phyloP scores from a whole-genome alignment of 2,113 vertebrate genomes.

The Aplodontia rufa region DNA sequence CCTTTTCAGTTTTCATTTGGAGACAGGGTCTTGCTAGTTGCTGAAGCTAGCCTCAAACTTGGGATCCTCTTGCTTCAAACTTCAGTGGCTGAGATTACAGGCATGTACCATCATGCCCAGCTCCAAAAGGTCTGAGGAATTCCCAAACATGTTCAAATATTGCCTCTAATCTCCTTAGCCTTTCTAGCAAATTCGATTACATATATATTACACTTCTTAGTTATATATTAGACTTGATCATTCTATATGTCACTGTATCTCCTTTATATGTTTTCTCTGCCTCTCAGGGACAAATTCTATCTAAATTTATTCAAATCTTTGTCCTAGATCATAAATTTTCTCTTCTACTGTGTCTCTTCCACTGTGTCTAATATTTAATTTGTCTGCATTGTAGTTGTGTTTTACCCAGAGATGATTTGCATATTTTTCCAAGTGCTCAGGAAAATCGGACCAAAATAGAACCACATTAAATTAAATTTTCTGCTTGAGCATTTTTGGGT shows the following conservation, averaged over 20 bases:
- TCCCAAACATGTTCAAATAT: neutral
- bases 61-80: too few relatives aligned
- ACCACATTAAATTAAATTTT: constrained; percentile 9
- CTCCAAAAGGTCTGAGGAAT: neutral
- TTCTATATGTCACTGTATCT: neutral
- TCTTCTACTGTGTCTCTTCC: neutral
- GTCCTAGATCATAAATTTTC: neutral
- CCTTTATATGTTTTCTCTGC: neutral
- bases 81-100: too few relatives aligned
- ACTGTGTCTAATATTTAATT: neutral
- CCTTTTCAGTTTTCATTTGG: too few relatives aligned
- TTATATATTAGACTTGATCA: neutral
- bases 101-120: too few relatives aligned
- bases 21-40: too few relatives aligned
- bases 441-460: neutral
- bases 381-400: neutral
- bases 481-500: neutral
- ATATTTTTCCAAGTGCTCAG: constrained; percentile 2
- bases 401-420: neutral
- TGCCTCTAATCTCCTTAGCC: neutral
- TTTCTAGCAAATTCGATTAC: neutral
- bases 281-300: neutral
- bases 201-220: neutral
- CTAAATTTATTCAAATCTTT: neutral
- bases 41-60: too few relatives aligned